A percentile compares a stretch with the other conserved stretches of the same genome.
phyloP scores from a whole-genome alignment of 64 coral and sea anemone genomes.

The Astreopora myriophthalma region DNA sequence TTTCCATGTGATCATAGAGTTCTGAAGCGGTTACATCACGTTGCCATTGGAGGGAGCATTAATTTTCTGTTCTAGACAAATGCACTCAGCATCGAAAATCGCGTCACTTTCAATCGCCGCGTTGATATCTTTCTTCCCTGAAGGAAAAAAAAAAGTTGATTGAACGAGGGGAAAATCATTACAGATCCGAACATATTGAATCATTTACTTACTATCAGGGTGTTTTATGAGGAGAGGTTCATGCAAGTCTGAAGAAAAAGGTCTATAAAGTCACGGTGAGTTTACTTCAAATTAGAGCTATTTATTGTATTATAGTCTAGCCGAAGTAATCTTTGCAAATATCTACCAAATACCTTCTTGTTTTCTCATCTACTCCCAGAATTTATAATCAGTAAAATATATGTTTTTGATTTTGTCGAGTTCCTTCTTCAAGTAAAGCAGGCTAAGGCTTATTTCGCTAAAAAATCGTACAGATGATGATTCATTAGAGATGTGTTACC shows the following conservation, averaged over 20 bases:
- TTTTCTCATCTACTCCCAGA: neutral
- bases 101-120: neutral
- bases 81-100: neutral
- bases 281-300: conserved; percentile 5
- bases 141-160: neutral
- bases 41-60: neutral
- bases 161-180: conserved; percentile 17
- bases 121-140: neutral
- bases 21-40: neutral
- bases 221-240: too few species aligned
- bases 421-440: neutral
- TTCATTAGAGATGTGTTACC: neutral
- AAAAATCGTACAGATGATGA: neutral
- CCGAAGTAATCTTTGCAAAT: neutral
- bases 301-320: neutral
- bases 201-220: conserved; percentile 14
- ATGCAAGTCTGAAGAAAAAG: conserved; percentile 34
- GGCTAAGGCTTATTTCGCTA: neutral
- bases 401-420: neutral
- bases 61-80: conserved; percentile 22
- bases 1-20: too few species aligned
- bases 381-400: neutral
- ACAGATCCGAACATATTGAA: conserved; percentile 32
- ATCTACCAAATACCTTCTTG: neutral
- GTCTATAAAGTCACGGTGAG: conserved; percentile 22